Percentiles rank a stretch among this genome's conserved stretches.
These are phyloP conservation scores for Argyrosomus regius DNA, from an alignment of 2,797 vertebrate genomes.

Conservation along the genomic window DNA sequence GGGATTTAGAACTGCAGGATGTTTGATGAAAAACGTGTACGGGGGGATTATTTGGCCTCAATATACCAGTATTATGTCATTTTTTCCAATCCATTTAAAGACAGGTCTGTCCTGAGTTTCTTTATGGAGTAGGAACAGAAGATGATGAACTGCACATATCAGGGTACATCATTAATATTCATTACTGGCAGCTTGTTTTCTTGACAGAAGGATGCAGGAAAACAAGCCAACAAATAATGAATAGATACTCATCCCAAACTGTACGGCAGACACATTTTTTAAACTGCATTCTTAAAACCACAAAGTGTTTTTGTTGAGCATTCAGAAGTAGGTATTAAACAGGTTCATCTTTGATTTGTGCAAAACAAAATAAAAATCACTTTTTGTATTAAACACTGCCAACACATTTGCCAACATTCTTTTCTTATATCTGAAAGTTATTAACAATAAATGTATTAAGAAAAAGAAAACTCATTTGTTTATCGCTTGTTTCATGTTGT, in stretches of 20 bases:
- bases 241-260: constrained; percentile 34
- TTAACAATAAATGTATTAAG: constrained; percentile 79
- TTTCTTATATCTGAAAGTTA: constrained; percentile 70
- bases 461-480: constrained; percentile 23
- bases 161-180: constrained; percentile 37
- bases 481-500: constrained; percentile 6
- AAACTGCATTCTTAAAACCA: constrained; percentile 36
- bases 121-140: constrained; percentile 21
- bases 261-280: constrained; percentile 23
- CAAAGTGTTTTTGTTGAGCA: constrained; percentile 40
- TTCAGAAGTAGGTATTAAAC: constrained; percentile 18
- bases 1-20: constrained; percentile 46
- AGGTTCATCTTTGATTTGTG: constrained; percentile 52
- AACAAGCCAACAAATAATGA: constrained; percentile 32
- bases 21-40: constrained; percentile 8
- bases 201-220: constrained; percentile 25
- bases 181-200: constrained; percentile 35
- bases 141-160: constrained; percentile 50
- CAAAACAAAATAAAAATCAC: constrained; percentile 28
- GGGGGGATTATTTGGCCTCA: constrained; percentile 39
- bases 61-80: constrained; percentile 52
- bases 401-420: constrained; percentile 60
- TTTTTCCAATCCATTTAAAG: constrained; percentile 14
- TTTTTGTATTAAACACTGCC: constrained; percentile 79
- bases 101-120: constrained; percentile 17